Evolutionary conservation across 2,888 invertebrate genomes (phyloP).

Genomic region (Stenichneumon culpator): DNA sequence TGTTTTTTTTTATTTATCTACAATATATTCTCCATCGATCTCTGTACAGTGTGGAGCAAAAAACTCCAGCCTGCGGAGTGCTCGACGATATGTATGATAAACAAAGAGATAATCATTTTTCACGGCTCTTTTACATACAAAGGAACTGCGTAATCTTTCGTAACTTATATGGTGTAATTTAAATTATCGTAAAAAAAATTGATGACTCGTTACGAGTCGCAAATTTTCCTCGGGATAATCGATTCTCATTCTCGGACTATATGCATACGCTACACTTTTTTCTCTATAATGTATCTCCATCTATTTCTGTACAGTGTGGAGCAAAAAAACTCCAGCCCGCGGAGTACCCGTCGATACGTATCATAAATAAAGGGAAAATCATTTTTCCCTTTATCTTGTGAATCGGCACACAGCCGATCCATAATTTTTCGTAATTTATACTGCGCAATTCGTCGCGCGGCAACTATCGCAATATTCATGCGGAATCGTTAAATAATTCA

Average conservation of each 20-base stretch:
- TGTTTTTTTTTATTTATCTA: constrained; percentile 1
- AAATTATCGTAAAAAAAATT: not conserved
- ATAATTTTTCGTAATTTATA: not conserved
- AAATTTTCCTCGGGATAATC: not conserved
- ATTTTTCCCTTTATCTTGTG: not conserved
- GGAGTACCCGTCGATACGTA: constrained; percentile 24
- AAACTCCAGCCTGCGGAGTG: constrained; percentile 44
- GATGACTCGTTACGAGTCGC: not conserved
- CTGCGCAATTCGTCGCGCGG: not conserved
- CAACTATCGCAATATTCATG: not conserved
- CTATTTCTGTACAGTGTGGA: constrained; percentile 12
- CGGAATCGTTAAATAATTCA: not conserved
- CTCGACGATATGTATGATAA: not conserved
- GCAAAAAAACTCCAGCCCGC: constrained; percentile 33
- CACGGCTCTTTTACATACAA: not conserved
- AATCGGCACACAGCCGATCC: not conserved
- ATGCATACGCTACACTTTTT: constrained; percentile 7
- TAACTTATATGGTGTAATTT: not conserved
- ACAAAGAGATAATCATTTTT: not conserved
- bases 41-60: constrained; percentile 14
- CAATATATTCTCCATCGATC: constrained; percentile 11
- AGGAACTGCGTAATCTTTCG: not conserved
- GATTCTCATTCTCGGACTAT: not conserved
- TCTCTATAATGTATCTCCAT: constrained; percentile 28
- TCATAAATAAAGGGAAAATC: not conserved